These are phyloP conservation scores for Saccopteryx bilineata DNA, from an alignment of 2,113 vertebrate species.

Conservation along the genomic window DNA sequence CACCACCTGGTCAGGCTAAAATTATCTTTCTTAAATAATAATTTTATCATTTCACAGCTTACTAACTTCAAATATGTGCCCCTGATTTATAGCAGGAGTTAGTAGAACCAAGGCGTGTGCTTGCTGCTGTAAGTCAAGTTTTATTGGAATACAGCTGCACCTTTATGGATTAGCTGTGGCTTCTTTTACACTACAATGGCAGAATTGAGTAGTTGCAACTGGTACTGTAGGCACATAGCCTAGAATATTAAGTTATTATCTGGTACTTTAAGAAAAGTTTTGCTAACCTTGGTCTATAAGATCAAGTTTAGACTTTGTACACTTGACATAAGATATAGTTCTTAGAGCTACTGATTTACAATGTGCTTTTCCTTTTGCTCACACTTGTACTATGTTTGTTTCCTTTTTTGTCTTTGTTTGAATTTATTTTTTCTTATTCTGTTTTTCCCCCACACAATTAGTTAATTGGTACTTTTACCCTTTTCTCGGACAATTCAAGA, in stretches of 20 bases:
- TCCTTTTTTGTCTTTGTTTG: not conserved
- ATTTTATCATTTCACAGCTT: not conserved
- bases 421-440: slow-evolving; percentile 37
- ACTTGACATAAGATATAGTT: not conserved
- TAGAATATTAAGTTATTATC: slow-evolving; percentile 32
- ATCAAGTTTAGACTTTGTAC: not conserved
- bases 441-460: not conserved
- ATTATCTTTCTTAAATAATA: slow-evolving; percentile 2
- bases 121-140: not conserved
- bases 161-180: not conserved
- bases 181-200: not conserved
- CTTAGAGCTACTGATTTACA: not conserved
- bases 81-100: not conserved
- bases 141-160: not conserved
- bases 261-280: slow-evolving; percentile 20
- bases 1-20: too few species aligned
- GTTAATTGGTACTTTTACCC: not conserved
- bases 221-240: not conserved
- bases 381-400: not conserved
- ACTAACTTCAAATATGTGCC: not conserved
- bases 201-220: not conserved
- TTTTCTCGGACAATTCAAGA: slow-evolving; percentile 31
- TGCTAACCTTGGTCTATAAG: not conserved
- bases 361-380: not conserved
- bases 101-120: not conserved